A percentile compares a stretch with the other conserved stretches of the same genome.
phyloP scores from a whole-genome alignment of 1,140 invertebrate genomes.

The Pseudoatta argentina region DNA sequence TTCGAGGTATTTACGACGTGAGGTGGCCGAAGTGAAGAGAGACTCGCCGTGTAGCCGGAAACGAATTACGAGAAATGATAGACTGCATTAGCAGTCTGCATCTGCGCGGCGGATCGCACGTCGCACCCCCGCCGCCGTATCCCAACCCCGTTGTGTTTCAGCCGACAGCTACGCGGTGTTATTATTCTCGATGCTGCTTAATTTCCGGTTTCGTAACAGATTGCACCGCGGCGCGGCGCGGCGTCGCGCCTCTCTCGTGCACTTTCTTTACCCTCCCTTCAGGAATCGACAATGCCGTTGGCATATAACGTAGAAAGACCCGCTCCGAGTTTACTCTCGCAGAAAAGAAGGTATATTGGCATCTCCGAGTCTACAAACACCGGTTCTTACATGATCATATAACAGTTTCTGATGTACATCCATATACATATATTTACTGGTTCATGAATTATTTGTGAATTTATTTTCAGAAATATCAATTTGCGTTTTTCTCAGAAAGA shows the following conservation, averaged over 20 bases:
- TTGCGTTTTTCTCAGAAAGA: not conserved
- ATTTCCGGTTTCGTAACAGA: slow-evolving; percentile 79
- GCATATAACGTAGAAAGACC: not conserved
- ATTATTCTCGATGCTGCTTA: slow-evolving; percentile 70
- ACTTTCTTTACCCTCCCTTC: not conserved
- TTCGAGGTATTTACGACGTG: slow-evolving; percentile 33
- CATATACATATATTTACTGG: not conserved
- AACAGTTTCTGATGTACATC: not conserved
- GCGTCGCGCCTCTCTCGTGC: not conserved
- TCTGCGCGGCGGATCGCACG: slow-evolving; percentile 51
- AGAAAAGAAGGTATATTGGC: not conserved
- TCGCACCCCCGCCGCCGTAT: slow-evolving; percentile 56
- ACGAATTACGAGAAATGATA: slow-evolving; percentile 80
- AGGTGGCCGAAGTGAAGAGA: not conserved
- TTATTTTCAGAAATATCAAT: slow-evolving; percentile 19
- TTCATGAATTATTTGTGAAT: slow-evolving; percentile 6
- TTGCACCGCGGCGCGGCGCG: slow-evolving; percentile 21
- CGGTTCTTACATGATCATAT: not conserved
- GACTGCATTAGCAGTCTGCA: slow-evolving; percentile 38
- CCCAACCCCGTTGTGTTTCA: slow-evolving; percentile 14
- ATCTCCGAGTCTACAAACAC: not conserved
- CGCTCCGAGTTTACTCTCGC: not conserved
- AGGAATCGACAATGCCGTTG: not conserved
- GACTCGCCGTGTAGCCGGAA: slow-evolving; percentile 71
- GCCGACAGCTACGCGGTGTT: slow-evolving; percentile 41